Conservation (phyloP, 2,797 vertebrate genomes). For the Dryobates pubescens region DNA sequence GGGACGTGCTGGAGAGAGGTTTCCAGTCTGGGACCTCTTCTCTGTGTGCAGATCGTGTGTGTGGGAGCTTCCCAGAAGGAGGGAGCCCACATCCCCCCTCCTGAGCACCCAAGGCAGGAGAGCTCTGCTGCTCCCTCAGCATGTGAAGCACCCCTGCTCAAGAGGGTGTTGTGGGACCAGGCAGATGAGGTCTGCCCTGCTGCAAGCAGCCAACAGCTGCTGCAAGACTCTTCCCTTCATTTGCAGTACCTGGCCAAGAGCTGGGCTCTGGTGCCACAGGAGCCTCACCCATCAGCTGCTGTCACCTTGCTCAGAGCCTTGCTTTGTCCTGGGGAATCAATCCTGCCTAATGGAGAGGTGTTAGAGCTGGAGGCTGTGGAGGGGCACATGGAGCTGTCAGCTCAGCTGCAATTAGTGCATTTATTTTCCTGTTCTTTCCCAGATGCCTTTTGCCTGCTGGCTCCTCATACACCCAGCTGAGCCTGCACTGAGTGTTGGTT, state of each 20-base stretch:
- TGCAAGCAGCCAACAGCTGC: neutral
- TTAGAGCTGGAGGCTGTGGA: neutral
- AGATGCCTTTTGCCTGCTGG: slow-evolving; percentile 17
- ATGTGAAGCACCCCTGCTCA: neutral
- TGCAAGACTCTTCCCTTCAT: neutral
- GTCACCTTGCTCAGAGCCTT: neutral
- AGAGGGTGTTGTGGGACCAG: neutral
- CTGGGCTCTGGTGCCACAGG: neutral
- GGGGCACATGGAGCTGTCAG: slow-evolving; percentile 12
- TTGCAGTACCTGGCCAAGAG: neutral
- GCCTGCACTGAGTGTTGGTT: slow-evolving; percentile 30
- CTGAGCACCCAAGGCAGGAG: neutral
- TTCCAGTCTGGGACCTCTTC: neutral
- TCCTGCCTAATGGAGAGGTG: slow-evolving; percentile 15
- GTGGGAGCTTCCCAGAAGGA: neutral
- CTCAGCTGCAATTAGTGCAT: slow-evolving; percentile 55
- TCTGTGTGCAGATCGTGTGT: neutral
- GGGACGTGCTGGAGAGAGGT: neutral
- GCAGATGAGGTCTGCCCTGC: neutral
- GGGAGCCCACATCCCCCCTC: neutral
- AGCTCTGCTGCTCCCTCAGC: neutral
- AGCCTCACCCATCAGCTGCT: neutral
- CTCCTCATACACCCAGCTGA: neutral
- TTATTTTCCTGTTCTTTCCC: neutral
- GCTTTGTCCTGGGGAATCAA: slow-evolving; percentile 8